Evolutionary conservation across 2,888 invertebrate genomes (phyloP).

Genomic region (Phania funesta): DNA sequence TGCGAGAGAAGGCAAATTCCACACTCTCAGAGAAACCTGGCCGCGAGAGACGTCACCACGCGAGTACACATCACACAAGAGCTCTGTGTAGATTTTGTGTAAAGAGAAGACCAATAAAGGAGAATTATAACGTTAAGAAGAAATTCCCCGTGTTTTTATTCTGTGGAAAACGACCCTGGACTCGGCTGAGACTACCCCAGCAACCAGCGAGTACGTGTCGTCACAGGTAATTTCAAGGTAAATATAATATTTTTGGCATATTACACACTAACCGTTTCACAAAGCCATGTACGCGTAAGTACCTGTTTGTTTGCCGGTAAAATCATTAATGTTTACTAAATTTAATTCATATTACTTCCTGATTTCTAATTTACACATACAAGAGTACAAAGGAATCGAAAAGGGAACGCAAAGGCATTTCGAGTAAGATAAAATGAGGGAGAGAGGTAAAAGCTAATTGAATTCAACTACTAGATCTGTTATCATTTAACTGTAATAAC

Average conservation of each 20-base stretch:
- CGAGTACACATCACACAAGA: too few relatives aligned
- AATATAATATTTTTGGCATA: constrained; percentile 50
- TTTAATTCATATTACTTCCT: constrained; percentile 46
- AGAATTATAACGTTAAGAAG: too few relatives aligned
- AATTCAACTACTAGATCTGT: constrained; percentile 38
- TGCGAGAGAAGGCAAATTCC: too few relatives aligned
- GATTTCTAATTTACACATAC: constrained; percentile 42
- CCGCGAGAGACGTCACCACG: too few relatives aligned
- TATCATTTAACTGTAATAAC: constrained; percentile 53
- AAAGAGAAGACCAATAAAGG: too few relatives aligned
- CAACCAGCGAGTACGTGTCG: too few relatives aligned
- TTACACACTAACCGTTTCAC: constrained; percentile 2
- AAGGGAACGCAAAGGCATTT: not conserved
- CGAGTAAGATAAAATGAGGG: not conserved
- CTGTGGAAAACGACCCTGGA: too few relatives aligned
- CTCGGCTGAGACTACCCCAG: too few relatives aligned
- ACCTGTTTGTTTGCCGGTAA: not conserved
- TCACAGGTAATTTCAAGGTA: constrained; percentile 69
- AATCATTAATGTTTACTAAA: constrained; percentile 24
- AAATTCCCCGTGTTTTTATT: too few relatives aligned
- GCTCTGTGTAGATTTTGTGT: too few relatives aligned
- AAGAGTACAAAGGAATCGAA: too few relatives aligned
- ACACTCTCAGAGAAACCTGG: too few relatives aligned
- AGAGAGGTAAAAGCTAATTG: not conserved
- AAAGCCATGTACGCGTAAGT: not conserved